Percentiles rank a stretch among this genome's conserved stretches.
phyloP scores from a whole-genome alignment of 2,888 invertebrate genomes.

The Barypeithes pellucidus region DNA sequence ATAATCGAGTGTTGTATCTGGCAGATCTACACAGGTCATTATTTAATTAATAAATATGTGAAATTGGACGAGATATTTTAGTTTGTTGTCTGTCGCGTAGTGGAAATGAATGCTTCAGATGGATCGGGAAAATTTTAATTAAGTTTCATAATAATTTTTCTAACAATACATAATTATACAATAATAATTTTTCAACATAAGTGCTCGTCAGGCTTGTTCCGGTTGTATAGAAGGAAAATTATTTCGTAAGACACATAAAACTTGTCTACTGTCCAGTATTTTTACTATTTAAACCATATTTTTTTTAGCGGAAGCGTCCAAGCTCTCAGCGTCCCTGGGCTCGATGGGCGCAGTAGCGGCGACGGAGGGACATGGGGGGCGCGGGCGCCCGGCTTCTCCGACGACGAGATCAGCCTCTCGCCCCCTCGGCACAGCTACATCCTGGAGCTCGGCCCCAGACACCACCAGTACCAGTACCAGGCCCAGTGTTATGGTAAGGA shows the following conservation, averaged over 20 bases:
- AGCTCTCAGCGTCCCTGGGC: conserved; percentile 75
- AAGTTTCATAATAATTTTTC: neutral
- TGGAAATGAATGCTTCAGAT: conserved; percentile 1
- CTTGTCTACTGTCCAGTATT: too few species aligned
- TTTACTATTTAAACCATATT: neutral
- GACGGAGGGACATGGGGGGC: conserved; percentile 62
- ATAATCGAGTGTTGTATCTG: neutral
- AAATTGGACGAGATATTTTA: neutral
- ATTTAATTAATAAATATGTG: neutral
- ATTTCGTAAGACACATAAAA: too few species aligned
- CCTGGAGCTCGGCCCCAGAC: conserved; percentile 76
- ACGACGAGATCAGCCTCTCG: conserved; percentile 85
- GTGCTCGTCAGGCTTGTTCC: too few species aligned
- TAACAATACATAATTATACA: too few species aligned
- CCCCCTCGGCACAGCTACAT: conserved; percentile 77
- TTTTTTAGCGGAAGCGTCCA: conserved; percentile 69
- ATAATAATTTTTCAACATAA: too few species aligned
- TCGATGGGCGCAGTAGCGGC: conserved; percentile 72
- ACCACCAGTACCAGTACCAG: conserved; percentile 61
- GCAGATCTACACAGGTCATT: neutral
- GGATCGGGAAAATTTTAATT: neutral
- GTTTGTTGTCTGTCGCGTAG: neutral
- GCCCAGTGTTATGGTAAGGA: conserved; percentile 49
- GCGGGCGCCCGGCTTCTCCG: conserved; percentile 82
- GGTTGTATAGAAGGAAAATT: too few species aligned